Conservation (phyloP, 2,113 vertebrate species). For the Seriola dumerili region DNA sequence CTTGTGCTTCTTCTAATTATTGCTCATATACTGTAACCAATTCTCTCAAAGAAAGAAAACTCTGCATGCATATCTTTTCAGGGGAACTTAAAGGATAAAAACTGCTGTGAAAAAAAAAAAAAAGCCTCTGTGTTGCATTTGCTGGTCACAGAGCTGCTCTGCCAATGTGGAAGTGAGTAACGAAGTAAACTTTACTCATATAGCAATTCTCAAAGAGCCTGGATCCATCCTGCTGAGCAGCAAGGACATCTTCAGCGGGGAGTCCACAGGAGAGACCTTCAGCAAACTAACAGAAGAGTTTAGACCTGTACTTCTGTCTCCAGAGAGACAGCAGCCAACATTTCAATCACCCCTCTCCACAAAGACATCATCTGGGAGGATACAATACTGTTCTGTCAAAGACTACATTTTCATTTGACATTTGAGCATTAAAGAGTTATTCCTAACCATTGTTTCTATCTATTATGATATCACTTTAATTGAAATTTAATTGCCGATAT, state of each 20-base stretch:
- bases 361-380: too few relatives aligned
- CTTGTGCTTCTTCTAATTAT: too few relatives aligned
- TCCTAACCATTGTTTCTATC: too few relatives aligned
- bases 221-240: slow-evolving; percentile 16
- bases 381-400: too few relatives aligned
- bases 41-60: background rate
- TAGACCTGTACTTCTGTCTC: background rate
- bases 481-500: too few relatives aligned
- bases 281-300: slow-evolving; percentile 1
- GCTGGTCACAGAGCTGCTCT: background rate
- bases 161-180: background rate
- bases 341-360: background rate
- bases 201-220: slow-evolving; percentile 9
- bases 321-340: background rate
- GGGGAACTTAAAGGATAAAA: background rate
- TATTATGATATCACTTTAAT: too few relatives aligned
- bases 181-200: background rate
- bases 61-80: background rate
- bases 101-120: background rate
- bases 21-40: too few relatives aligned
- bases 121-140: background rate
- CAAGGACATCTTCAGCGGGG: slow-evolving; percentile 1
- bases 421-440: too few relatives aligned
- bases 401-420: too few relatives aligned
- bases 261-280: slow-evolving; percentile 20